Evolutionary conservation across 2,113 vertebrate species (phyloP).

Genomic region (Pterocles orientalis): DNA sequence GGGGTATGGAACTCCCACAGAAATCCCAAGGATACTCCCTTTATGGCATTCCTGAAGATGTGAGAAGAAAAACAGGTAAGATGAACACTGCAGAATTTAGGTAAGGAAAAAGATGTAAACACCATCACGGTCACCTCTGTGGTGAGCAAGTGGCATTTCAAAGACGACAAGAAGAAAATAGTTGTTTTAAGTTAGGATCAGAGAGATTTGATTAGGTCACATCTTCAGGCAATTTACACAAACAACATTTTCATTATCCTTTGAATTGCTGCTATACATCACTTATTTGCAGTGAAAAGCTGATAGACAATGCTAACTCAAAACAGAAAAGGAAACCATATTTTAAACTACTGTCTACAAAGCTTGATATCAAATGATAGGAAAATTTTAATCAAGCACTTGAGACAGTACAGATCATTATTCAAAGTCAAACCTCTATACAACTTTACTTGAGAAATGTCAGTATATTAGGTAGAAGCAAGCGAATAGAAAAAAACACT

Average conservation of each 20-base stretch:
- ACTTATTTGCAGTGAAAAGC: background rate
- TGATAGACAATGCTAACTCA: background rate
- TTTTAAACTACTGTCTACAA: background rate
- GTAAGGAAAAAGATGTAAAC: background rate
- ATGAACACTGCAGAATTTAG: background rate
- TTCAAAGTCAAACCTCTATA: background rate
- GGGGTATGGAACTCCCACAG: background rate
- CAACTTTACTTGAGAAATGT: background rate
- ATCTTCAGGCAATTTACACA: background rate
- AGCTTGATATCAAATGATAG: background rate
- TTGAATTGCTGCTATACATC: background rate
- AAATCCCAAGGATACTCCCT: background rate
- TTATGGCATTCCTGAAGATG: background rate
- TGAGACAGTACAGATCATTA: background rate
- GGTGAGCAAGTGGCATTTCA: background rate
- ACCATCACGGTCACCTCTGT: background rate
- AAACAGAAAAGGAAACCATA: background rate
- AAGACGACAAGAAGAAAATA: background rate
- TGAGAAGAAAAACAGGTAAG: background rate
- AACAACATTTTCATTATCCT: background rate
- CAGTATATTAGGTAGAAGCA: background rate
- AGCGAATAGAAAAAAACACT: background rate
- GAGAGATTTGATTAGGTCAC: background rate
- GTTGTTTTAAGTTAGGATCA: background rate
- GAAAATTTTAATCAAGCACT: background rate